Evolutionary conservation across 2,797 vertebrate genomes (phyloP).

Genomic region (Xerus rutilus): DNA sequence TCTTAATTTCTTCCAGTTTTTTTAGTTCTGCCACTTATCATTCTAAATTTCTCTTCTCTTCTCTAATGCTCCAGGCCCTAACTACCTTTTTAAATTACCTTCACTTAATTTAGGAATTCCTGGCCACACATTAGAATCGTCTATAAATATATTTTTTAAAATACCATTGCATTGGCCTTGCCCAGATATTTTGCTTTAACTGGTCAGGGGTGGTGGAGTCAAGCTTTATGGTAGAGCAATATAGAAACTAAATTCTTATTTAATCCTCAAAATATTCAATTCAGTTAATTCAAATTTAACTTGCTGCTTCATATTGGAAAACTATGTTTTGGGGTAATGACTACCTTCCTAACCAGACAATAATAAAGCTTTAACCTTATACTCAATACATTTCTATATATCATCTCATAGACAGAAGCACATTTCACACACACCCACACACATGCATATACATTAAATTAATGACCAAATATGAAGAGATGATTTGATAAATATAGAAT

Average conservation of each 20-base stretch:
- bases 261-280: conserved; percentile 8
- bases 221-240: background rate
- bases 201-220: background rate
- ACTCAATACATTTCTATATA: background rate
- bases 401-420: background rate
- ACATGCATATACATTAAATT: background rate
- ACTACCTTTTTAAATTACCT: conserved; percentile 11
- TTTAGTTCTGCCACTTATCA: background rate
- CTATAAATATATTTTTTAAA: background rate
- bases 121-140: background rate
- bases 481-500: conserved; percentile 35
- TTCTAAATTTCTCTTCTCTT: conserved; percentile 10
- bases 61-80: background rate
- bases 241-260: background rate
- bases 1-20: background rate
- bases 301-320: background rate
- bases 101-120: background rate
- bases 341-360: background rate
- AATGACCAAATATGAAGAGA: conserved; percentile 23
- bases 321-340: background rate
- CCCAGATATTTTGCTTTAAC: background rate
- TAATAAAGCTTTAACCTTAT: conserved; percentile 33
- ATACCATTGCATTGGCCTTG: background rate
- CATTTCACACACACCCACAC: background rate
- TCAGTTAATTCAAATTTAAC: background rate